A percentile compares a stretch with the other conserved stretches of the same genome.
Evolutionary conservation across 2,888 invertebrate genomes (phyloP).

Genomic region (Nephrotoma appendiculata): DNA sequence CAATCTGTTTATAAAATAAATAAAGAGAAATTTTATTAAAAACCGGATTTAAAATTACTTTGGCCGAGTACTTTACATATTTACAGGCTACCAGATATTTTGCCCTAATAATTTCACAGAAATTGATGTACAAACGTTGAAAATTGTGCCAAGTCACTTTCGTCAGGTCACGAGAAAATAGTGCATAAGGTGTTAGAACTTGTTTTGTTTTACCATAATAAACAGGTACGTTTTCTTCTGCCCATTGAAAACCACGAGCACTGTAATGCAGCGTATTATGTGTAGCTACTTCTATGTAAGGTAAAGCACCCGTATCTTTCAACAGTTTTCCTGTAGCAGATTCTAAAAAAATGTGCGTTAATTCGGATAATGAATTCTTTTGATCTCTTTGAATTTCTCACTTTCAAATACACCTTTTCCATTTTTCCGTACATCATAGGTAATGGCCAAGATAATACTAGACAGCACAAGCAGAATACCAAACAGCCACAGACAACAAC

Average conservation of each 20-base stretch:
- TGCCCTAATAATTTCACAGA: not conserved
- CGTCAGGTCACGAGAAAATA: not conserved
- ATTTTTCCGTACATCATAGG: slow-evolving; percentile 48
- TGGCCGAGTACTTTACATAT: not conserved
- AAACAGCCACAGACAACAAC: slow-evolving; percentile 51
- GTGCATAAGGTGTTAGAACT: not conserved
- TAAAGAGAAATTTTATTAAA: not conserved
- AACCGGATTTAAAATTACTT: not conserved
- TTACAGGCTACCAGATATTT: not conserved
- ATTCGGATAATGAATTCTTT: not conserved
- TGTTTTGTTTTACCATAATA: slow-evolving; percentile 29
- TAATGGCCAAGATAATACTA: slow-evolving; percentile 42
- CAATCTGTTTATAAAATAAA: not conserved
- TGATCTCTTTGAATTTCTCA: not conserved
- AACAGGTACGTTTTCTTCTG: slow-evolving; percentile 52
- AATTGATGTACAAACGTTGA: not conserved
- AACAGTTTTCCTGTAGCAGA: slow-evolving; percentile 49
- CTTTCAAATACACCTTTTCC: slow-evolving; percentile 52
- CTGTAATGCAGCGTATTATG: slow-evolving; percentile 43
- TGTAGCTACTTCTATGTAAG: slow-evolving; percentile 48
- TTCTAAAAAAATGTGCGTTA: slow-evolving; percentile 16
- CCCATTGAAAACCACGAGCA: slow-evolving; percentile 47
- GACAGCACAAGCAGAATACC: slow-evolving; percentile 45
- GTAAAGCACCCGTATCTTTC: slow-evolving; percentile 47
- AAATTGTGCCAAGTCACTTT: not conserved